These are phyloP conservation scores for Echiichthys vipera DNA, from an alignment of 2,797 vertebrate genomes.

Conservation along the genomic window DNA sequence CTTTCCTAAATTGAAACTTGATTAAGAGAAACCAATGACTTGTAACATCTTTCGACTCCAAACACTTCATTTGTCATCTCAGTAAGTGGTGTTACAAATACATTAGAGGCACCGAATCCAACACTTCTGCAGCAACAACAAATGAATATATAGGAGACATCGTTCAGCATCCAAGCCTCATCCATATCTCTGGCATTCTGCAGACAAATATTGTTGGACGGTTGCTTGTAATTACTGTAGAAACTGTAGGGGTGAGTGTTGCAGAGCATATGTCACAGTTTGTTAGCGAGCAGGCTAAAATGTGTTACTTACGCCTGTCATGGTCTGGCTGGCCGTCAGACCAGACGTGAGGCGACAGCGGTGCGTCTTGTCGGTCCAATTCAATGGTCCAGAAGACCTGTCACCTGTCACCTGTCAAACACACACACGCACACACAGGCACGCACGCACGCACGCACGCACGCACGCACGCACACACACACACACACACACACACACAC, in stretches of 20 bases:
- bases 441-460: constrained; percentile 21
- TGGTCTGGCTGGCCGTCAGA: constrained; percentile 75
- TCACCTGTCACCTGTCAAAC: constrained; percentile 75
- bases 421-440: constrained; percentile 7
- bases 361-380: constrained; percentile 75
- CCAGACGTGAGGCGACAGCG: constrained; percentile 77
- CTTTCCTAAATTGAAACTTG: constrained; percentile 55
- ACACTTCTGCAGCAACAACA: constrained; percentile 1
- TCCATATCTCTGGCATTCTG: constrained; percentile 38
- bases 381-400: constrained; percentile 78
- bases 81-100: constrained; percentile 50
- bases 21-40: constrained; percentile 65
- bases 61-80: constrained; percentile 60
- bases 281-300: constrained; percentile 77
- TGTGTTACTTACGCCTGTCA: constrained; percentile 84
- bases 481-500: constrained; percentile 2
- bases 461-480: constrained; percentile 2
- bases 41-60: constrained; percentile 47
- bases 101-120: background rate
- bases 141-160: background rate
- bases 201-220: constrained; percentile 10
- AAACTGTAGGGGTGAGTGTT: constrained; percentile 63
- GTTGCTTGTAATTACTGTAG: constrained; percentile 61
- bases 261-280: constrained; percentile 74
- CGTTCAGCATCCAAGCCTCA: constrained; percentile 19